Evolutionary conservation across 2,113 vertebrate genomes (phyloP).

Genomic region (Cottus gobio): DNA sequence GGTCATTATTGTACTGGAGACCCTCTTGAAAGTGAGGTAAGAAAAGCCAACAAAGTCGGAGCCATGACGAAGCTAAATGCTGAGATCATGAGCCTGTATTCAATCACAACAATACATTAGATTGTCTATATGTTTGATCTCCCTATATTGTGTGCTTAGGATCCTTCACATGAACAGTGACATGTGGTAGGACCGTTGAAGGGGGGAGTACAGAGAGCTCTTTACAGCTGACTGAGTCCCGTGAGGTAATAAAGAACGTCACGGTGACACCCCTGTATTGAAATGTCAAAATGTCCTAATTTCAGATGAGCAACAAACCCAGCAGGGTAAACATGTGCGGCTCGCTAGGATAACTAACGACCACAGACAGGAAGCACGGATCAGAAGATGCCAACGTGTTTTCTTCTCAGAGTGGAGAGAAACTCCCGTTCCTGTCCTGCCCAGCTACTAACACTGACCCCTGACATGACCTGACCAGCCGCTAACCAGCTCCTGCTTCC

Average conservation of each 20-base stretch:
- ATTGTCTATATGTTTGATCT: neutral
- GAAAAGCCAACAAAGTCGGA: neutral
- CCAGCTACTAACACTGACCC: too few species aligned
- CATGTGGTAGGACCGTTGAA: too few species aligned
- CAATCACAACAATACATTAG: neutral
- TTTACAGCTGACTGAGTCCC: neutral
- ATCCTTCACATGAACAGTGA: too few species aligned
- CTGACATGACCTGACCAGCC: neutral
- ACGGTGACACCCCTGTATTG: too few species aligned
- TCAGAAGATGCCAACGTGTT: too few species aligned
- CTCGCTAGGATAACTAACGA: neutral
- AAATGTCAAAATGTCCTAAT: neutral
- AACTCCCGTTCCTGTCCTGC: conserved; percentile 42
- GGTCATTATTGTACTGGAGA: neutral
- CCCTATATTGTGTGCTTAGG: too few species aligned
- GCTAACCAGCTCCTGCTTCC: neutral
- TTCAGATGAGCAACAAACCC: neutral
- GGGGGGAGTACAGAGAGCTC: neutral
- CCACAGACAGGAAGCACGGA: too few species aligned
- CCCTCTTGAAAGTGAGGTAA: too few species aligned
- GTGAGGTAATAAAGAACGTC: neutral
- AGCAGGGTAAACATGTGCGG: neutral
- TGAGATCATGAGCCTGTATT: neutral
- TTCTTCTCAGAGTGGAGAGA: conserved; percentile 14
- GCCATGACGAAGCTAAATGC: neutral